Percentiles rank a stretch among this genome's conserved stretches.
phyloP scores from a whole-genome alignment of 2,797 vertebrate species.

The Pangasius macronema region DNA sequence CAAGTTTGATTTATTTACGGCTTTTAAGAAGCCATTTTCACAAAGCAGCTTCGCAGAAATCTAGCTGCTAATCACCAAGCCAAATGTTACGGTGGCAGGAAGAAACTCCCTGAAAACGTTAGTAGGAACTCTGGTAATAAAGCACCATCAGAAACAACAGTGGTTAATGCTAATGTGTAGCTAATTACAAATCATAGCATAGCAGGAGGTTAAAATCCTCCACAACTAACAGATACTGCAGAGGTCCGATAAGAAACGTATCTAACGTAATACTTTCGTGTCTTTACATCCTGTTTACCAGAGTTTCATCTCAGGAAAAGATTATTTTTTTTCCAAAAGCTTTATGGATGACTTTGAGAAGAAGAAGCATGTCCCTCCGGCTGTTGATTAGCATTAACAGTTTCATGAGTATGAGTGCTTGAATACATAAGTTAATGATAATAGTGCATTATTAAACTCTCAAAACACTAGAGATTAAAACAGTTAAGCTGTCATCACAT shows the following conservation, averaged over 20 bases:
- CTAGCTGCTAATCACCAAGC: background rate
- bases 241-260: too few species aligned
- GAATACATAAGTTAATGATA: background rate
- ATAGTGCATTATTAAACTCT: slow-evolving; percentile 7
- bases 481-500: background rate
- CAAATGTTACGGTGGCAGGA: background rate
- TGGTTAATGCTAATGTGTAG: slow-evolving; percentile 24
- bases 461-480: slow-evolving; percentile 22
- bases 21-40: background rate
- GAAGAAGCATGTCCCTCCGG: background rate
- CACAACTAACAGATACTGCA: too few species aligned
- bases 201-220: slow-evolving; percentile 29
- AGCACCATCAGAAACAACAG: slow-evolving; percentile 16
- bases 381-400: slow-evolving; percentile 13
- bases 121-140: background rate
- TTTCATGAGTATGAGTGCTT: background rate
- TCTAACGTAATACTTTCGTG: too few species aligned
- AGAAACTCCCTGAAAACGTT: slow-evolving; percentile 4
- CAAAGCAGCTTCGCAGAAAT: background rate
- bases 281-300: too few species aligned
- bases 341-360: background rate
- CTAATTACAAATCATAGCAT: slow-evolving; percentile 33
- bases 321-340: background rate
- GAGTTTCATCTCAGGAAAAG: background rate
- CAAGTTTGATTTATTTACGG: background rate